Percentiles rank a stretch among this genome's conserved stretches.
Conservation (phyloP, 2,113 vertebrate species). For the Epinephelus cyanopodus region DNA sequence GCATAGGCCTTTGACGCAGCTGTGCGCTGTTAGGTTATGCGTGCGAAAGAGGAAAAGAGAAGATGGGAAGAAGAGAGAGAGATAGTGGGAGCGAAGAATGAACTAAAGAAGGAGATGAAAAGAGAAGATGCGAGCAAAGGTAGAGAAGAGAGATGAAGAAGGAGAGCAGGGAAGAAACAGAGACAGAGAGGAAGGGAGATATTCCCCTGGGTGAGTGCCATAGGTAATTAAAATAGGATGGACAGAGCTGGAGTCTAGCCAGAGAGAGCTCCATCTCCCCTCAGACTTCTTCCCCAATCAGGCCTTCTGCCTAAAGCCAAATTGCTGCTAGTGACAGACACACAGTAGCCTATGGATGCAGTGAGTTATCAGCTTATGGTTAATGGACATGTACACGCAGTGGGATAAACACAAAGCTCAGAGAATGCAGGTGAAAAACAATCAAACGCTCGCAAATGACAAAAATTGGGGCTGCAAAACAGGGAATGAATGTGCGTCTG, state of each 20-base stretch:
- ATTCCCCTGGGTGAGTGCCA: slow-evolving; percentile 74
- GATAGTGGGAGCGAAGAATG: slow-evolving; percentile 32
- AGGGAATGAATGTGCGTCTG: slow-evolving; percentile 19
- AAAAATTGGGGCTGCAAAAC: slow-evolving; percentile 31
- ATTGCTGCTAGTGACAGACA: slow-evolving; percentile 64
- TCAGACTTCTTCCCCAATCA: slow-evolving; percentile 76
- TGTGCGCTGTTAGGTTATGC: slow-evolving; percentile 37
- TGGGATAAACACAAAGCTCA: slow-evolving; percentile 12
- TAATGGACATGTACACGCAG: slow-evolving; percentile 38
- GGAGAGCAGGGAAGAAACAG: slow-evolving; percentile 53
- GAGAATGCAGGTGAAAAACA: slow-evolving; percentile 30
- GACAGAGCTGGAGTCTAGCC: slow-evolving; percentile 80
- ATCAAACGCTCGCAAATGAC: slow-evolving; percentile 37
- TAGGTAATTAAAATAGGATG: slow-evolving; percentile 85
- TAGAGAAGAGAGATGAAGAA: slow-evolving; percentile 45
- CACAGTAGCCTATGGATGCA: slow-evolving; percentile 48
- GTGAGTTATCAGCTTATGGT: slow-evolving; percentile 57
- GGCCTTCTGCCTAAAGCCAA: slow-evolving; percentile 65
- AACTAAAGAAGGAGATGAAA: slow-evolving; percentile 40
- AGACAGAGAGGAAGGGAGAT: slow-evolving; percentile 57
- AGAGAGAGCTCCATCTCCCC: slow-evolving; percentile 73
- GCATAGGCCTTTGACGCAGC: slow-evolving; percentile 60
- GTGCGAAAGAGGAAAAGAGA: not conserved
- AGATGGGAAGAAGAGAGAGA: not conserved
- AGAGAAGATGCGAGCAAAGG: slow-evolving; percentile 29